A percentile compares a stretch with the other conserved stretches of the same genome.
Conservation (phyloP, 2,888 invertebrate genomes). For the Fragum fragum region DNA sequence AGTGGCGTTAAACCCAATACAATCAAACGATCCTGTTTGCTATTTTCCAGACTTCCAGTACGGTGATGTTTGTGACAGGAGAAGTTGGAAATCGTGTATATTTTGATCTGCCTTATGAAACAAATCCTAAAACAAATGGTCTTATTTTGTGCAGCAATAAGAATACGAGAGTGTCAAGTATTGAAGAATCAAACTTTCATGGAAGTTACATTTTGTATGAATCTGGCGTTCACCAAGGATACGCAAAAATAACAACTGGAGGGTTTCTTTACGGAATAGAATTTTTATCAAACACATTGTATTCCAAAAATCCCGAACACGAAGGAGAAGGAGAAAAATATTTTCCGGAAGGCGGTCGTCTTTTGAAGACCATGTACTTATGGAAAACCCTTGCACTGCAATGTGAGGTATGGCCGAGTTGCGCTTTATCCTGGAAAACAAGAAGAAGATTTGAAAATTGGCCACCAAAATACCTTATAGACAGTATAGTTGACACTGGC, state of each 20-base stretch:
- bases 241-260: slow-evolving; percentile 3
- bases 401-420: slow-evolving; percentile 53
- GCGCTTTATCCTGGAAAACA: slow-evolving; percentile 54
- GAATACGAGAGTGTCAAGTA: not conserved
- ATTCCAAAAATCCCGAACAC: not conserved
- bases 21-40: not conserved
- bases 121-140: not conserved
- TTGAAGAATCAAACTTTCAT: not conserved
- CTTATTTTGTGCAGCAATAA: not conserved
- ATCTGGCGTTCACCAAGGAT: slow-evolving; percentile 31
- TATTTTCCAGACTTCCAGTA: not conserved
- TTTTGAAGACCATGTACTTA: not conserved
- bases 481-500: slow-evolving; percentile 43
- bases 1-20: slow-evolving; percentile 1
- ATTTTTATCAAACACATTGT: not conserved
- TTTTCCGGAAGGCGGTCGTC: not conserved
- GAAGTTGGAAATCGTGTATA: slow-evolving; percentile 7
- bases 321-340: not conserved
- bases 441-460: slow-evolving; percentile 50
- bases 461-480: slow-evolving; percentile 46
- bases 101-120: not conserved
- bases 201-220: not conserved
- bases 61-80: not conserved
- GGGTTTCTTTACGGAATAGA: not conserved
- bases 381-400: not conserved